A percentile compares a stretch with the other conserved stretches of the same genome.
phyloP scores from a whole-genome alignment of 2,888 invertebrate genomes.

The Lithosia quadra region DNA sequence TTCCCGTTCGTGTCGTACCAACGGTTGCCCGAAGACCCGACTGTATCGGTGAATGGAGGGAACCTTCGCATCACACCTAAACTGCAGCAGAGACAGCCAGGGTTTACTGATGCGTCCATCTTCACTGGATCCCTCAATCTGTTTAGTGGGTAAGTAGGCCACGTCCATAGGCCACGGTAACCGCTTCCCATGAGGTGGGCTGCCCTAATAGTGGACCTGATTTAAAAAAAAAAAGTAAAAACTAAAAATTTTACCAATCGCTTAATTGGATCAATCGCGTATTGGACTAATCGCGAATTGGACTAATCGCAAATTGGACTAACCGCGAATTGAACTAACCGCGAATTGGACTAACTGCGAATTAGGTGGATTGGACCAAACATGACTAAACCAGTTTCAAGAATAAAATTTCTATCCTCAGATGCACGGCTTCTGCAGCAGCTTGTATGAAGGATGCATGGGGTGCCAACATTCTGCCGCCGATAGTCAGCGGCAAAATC shows the following conservation, averaged over 20 bases:
- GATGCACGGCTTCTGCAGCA: conserved; percentile 66
- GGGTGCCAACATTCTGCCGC: conserved; percentile 88
- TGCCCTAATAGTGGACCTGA: too few relatives aligned
- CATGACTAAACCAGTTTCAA: too few relatives aligned
- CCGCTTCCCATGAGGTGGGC: too few relatives aligned
- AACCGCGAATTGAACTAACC: too few relatives aligned
- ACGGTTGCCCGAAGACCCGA: conserved; percentile 53
- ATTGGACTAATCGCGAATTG: too few relatives aligned
- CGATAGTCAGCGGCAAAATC: conserved; percentile 89
- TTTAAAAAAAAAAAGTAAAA: too few relatives aligned
- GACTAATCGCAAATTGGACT: too few relatives aligned
- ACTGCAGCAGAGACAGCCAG: conserved; percentile 62
- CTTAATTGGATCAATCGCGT: too few relatives aligned
- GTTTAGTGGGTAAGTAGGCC: conserved; percentile 62
- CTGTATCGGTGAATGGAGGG: conserved; percentile 59
- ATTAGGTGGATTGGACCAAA: too few relatives aligned
- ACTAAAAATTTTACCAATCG: too few relatives aligned
- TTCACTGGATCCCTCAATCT: conserved; percentile 65
- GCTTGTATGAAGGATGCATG: conserved; percentile 77
- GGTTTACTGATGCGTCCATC: conserved; percentile 63
- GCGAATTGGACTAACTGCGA: too few relatives aligned
- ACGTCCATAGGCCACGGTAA: too few relatives aligned
- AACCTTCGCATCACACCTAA: conserved; percentile 65
- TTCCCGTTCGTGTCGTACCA: conserved; percentile 77
- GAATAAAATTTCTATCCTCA: conserved; percentile 30